phyloP scores from a whole-genome alignment of 1,140 invertebrate genomes.

The Hypothenemus hampei region DNA sequence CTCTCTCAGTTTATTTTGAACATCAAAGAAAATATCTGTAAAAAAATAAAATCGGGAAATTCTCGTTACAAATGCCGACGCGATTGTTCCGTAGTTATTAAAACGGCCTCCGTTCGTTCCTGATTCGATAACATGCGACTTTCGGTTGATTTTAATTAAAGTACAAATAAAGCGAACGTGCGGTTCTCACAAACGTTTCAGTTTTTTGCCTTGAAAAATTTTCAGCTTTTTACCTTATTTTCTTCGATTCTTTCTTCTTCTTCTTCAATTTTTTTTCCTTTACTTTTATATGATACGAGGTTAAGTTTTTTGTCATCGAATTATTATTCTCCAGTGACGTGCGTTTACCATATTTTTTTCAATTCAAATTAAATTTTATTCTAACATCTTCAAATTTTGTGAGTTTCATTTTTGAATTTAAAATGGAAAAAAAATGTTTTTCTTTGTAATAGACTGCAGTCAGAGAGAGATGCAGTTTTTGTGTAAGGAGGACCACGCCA shows the following conservation, averaged over 20 bases:
- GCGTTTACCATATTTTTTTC: neutral
- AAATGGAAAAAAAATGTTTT: neutral
- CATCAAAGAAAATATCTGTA: no score
- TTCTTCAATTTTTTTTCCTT: slow-evolving; percentile 2
- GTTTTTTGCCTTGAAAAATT: slow-evolving; percentile 6
- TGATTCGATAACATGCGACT: neutral
- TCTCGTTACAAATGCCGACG: no score
- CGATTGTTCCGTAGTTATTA: no score
- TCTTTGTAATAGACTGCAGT: no score
- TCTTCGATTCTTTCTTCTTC: slow-evolving; percentile 11
- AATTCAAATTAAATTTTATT: neutral
- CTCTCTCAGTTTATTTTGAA: neutral
- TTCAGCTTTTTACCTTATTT: slow-evolving; percentile 18
- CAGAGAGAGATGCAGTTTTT: no score
- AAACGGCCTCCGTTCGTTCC: neutral
- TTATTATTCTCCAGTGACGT: slow-evolving; percentile 2
- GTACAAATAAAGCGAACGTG: slow-evolving; percentile 13
- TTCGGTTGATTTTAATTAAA: slow-evolving; percentile 15
- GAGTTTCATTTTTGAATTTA: neutral
- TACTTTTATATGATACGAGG: slow-evolving; percentile 11
- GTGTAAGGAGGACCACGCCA: no score
- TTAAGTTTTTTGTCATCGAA: slow-evolving; percentile 7
- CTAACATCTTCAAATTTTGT: neutral
- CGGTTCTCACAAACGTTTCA: slow-evolving; percentile 13
- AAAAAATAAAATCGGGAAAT: no score